Conservation (phyloP, 2,797 vertebrate genomes). For the Avahi laniger region DNA sequence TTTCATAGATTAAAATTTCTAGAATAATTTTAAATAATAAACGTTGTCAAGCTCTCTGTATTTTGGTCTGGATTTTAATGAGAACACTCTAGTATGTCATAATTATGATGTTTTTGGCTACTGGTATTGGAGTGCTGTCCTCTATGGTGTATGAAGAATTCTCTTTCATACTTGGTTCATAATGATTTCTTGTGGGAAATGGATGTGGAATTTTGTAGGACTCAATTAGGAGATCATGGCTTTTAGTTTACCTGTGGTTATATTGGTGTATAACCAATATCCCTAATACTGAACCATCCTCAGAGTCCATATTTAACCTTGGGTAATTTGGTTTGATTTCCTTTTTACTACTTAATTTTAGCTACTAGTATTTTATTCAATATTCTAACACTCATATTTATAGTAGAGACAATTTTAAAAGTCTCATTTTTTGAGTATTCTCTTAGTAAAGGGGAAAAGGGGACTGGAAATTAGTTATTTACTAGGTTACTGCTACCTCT, state of each 20-base stretch:
- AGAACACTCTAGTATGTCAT: background rate
- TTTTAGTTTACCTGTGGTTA: background rate
- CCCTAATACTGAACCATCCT: background rate
- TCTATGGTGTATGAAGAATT: background rate
- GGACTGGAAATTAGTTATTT: background rate
- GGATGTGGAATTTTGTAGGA: background rate
- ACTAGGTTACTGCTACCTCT: background rate
- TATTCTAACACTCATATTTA: background rate
- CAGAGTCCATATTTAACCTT: background rate
- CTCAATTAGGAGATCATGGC: background rate
- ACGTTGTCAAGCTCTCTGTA: background rate
- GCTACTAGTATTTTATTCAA: background rate
- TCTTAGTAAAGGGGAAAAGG: background rate
- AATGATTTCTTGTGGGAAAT: background rate
- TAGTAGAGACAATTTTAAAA: background rate
- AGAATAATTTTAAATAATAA: slow-evolving; percentile 4
- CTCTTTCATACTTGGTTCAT: background rate
- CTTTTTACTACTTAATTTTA: background rate
- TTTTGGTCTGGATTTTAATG: background rate
- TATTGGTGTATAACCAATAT: background rate
- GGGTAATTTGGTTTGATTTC: background rate
- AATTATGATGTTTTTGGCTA: background rate
- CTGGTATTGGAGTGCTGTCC: background rate
- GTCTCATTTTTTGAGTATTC: background rate
- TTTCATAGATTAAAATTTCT: background rate